Base-by-base conservation (phyloP, 2,888 invertebrate genomes). In the Amphiduros pacificus region DNA sequence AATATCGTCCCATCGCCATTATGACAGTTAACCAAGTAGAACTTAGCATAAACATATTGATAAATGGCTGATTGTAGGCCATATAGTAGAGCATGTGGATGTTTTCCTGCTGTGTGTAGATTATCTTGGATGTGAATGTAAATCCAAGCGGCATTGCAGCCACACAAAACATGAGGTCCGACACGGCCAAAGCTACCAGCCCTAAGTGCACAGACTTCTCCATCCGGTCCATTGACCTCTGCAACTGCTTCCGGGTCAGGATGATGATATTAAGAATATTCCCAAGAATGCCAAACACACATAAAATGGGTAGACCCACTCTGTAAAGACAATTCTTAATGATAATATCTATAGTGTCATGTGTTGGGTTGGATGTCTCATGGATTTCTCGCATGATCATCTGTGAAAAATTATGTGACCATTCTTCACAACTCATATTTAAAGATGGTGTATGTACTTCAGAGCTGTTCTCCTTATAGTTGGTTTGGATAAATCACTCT, bases 231-330 rank as follows among this genome's bases (percentile, higher is more conserved):
- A 78, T 73, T 5, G 78, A 75, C 44, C 73, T 73, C 54, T 73
- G 72, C 22, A 80, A 66, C 65, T 77, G 77, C 27, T 79, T 69
- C 64, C 90, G 86, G 44, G 90, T 90, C 64, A 92, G 86, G 24
- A 92, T 91, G 71, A 91, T 85, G 69, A 92, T 84, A 82, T 91
- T 92, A 68, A 92, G 86, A 44, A 90, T 85, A 81, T 92, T 91
- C 49, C 91, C 91, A 60, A 90, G 84, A 73, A 92, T 89, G 52
- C 91, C 91, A 64, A 90, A 84, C 63, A 87, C 83, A 77, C 90
- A 90, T 73, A 91, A 89, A 63, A 87, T 84, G 61, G 90, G 90
- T 69, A 90, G 79, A 44, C 88, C 85, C 57, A 89, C 84, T 1
- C 52, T 53, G 29, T 62, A 56, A 55, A 70, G 49, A 52, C 51